Conservation (phyloP, 2,797 vertebrate species). For the Cryptoprocta ferox region DNA sequence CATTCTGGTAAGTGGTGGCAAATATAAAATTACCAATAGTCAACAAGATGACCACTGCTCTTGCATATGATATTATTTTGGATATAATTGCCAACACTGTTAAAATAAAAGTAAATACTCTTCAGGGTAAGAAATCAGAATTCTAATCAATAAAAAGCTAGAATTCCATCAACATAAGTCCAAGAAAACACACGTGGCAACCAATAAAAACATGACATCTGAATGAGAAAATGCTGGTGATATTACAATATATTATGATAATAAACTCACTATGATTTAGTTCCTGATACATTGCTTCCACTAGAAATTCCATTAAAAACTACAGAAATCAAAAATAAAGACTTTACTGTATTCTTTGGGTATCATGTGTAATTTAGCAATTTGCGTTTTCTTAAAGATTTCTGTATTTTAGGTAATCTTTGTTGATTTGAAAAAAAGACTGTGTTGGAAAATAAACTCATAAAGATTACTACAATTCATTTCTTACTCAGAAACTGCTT, state of each 20-base stretch:
- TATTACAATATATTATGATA: background rate
- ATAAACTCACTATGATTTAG: background rate
- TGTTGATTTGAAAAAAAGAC: conserved; percentile 27
- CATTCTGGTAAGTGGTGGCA: background rate
- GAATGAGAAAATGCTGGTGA: background rate
- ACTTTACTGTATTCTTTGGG: background rate
- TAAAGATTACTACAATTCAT: background rate
- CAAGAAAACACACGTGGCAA: background rate
- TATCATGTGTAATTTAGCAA: background rate
- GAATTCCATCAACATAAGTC: background rate
- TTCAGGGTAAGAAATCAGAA: background rate
- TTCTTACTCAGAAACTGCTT: background rate
- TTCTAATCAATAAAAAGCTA: background rate
- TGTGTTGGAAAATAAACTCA: background rate
- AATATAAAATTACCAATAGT: background rate
- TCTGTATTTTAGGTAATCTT: background rate
- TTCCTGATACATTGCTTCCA: background rate
- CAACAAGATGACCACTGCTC: background rate
- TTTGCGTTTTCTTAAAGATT: background rate
- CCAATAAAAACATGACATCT: background rate
- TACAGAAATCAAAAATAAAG: background rate
- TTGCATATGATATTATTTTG: background rate
- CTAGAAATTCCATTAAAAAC: background rate
- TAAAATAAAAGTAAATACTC: background rate
- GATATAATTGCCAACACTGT: background rate